These are phyloP conservation scores for Lanius collurio DNA, from an alignment of 2,113 vertebrate genomes.

Conservation along the genomic window DNA sequence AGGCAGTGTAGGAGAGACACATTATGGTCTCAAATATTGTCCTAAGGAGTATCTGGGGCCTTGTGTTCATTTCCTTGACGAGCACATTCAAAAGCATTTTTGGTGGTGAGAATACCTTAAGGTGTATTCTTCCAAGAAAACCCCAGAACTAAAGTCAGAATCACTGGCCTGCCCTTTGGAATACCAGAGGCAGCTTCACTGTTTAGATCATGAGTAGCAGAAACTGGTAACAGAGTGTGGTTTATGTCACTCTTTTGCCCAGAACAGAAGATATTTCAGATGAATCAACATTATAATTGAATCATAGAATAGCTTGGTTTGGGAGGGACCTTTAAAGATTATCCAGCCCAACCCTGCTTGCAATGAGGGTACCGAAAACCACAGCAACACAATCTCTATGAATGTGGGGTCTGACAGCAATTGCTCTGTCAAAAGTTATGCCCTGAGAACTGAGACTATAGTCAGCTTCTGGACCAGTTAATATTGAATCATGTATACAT, in stretches of 20 bases:
- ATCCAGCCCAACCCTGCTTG: not conserved
- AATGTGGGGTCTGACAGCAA: not conserved
- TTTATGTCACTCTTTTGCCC: not conserved
- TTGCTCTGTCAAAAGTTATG: not conserved
- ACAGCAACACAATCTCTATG: accelerated
- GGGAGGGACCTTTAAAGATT: not conserved
- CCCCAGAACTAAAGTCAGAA: not conserved
- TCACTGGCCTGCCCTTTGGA: not conserved
- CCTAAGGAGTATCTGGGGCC: not conserved
- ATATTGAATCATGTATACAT: not conserved
- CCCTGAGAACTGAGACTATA: not conserved
- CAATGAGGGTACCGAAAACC: not conserved
- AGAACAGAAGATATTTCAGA: not conserved
- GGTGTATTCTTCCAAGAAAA: not conserved
- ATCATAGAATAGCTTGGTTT: not conserved
- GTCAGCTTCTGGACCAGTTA: not conserved
- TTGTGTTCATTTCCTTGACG: not conserved
- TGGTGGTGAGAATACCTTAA: not conserved
- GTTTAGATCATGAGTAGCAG: not conserved
- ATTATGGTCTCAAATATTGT: not conserved
- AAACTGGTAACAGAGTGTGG: not conserved
- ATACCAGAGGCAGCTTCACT: not conserved
- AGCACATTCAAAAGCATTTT: not conserved
- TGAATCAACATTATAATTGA: not conserved
- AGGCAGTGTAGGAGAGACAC: not conserved